A percentile compares a stretch with the other conserved stretches of the same genome.
Evolutionary conservation across 2,113 vertebrate genomes (phyloP).

Genomic region (Mobula birostris): DNA sequence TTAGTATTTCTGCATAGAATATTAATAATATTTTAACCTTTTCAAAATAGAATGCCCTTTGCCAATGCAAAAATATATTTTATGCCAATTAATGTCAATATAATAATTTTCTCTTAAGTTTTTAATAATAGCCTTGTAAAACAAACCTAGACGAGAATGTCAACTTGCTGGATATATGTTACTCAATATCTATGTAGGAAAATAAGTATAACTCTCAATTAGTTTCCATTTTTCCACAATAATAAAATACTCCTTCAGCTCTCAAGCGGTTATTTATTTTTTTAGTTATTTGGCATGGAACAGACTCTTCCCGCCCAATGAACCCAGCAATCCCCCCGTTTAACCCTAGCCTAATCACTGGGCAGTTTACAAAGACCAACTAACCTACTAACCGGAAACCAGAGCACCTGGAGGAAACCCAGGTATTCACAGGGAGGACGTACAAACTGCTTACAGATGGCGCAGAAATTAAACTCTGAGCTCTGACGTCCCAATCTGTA

Average conservation of each 20-base stretch:
- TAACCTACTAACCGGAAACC: no score
- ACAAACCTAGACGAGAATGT: no score
- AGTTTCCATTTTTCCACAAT: background rate
- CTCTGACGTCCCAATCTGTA: no score
- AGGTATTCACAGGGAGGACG: no score
- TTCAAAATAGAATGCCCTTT: slow-evolving; percentile 28
- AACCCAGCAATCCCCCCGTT: no score
- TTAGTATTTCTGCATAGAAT: slow-evolving; percentile 38
- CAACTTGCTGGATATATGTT: background rate
- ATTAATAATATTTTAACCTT: slow-evolving; percentile 38
- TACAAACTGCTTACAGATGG: no score
- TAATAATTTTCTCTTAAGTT: slow-evolving; percentile 10
- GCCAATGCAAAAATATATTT: slow-evolving; percentile 25
- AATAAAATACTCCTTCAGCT: background rate
- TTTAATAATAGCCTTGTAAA: background rate
- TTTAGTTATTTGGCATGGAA: no score
- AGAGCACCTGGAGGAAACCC: no score
- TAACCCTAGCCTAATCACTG: no score
- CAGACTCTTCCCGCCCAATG: no score
- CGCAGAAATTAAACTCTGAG: no score
- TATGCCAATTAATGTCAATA: background rate
- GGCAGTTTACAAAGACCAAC: no score
- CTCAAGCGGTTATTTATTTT: background rate
- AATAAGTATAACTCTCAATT: background rate
- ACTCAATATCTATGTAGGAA: background rate